Conservation (phyloP, 2,888 invertebrate species). For the Euproctis similis region DNA sequence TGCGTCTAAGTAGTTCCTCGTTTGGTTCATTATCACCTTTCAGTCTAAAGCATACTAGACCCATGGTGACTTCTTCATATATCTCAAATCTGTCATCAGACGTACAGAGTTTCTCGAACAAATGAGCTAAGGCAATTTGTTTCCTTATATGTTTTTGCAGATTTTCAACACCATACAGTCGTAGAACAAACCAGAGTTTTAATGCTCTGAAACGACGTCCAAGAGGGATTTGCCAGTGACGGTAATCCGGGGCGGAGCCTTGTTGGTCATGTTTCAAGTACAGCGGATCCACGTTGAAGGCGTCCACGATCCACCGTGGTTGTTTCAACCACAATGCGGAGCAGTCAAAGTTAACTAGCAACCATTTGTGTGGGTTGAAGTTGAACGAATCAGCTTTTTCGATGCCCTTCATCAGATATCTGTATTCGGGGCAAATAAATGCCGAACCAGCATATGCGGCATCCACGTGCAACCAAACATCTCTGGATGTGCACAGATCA, state of each 20-base stretch:
- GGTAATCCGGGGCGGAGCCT: constrained; percentile 92
- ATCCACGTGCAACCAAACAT: constrained; percentile 96
- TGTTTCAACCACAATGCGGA: constrained; percentile 98
- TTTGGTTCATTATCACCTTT: constrained; percentile 90
- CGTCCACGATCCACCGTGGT: constrained; percentile 92
- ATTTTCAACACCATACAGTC: constrained; percentile 91
- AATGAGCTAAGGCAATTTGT: constrained; percentile 89
- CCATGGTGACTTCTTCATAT: constrained; percentile 91
- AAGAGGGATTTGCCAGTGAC: constrained; percentile 98
- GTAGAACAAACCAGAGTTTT: constrained; percentile 96
- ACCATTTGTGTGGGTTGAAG: constrained; percentile 99
- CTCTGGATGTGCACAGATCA: constrained; percentile 84
- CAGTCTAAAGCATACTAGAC: constrained; percentile 95
- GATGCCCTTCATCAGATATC: constrained; percentile 90
- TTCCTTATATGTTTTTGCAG: constrained; percentile 90
- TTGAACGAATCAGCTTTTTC: constrained; percentile 97
- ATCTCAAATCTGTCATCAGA: constrained; percentile 92
- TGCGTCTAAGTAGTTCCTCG: constrained; percentile 85
- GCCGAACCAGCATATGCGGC: constrained; percentile 98
- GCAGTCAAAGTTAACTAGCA: constrained; percentile 99
- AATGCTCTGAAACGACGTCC: constrained; percentile 94
- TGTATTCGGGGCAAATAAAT: constrained; percentile 97
- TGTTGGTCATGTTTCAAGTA: constrained; percentile 97
- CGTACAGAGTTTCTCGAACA: constrained; percentile 87
- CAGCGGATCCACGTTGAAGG: constrained; percentile 97